Percentiles rank a stretch among this genome's conserved stretches.
These are phyloP conservation scores for Macquaria australasica DNA, from an alignment of 2,113 vertebrate genomes.

Conservation along the genomic window DNA sequence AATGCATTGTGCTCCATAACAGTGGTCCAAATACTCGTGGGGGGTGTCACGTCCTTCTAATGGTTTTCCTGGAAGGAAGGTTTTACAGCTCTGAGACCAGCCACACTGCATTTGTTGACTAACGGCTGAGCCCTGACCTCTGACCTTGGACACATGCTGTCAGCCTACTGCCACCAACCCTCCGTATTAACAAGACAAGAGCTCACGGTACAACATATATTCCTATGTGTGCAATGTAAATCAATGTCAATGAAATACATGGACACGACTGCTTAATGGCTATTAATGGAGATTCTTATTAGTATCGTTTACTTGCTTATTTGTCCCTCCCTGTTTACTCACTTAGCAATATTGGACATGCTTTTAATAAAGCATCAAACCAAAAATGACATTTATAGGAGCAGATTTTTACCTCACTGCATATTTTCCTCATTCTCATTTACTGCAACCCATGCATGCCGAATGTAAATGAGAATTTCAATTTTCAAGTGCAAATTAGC, in stretches of 20 bases:
- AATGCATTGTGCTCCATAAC: neutral
- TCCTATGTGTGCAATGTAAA: slow-evolving; percentile 4
- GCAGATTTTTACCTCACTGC: neutral
- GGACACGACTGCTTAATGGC: neutral
- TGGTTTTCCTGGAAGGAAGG: neutral
- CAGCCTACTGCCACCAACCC: slow-evolving; percentile 36
- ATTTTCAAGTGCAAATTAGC: slow-evolving; percentile 46
- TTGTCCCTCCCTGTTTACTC: neutral
- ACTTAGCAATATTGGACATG: neutral
- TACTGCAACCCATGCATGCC: slow-evolving; percentile 11
- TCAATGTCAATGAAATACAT: neutral
- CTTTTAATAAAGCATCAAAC: slow-evolving; percentile 6
- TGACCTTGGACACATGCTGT: slow-evolving; percentile 59
- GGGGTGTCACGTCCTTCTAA: slow-evolving; percentile 14
- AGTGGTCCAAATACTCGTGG: slow-evolving; percentile 1
- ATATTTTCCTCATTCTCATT: slow-evolving; percentile 21
- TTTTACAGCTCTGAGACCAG: slow-evolving; percentile 49
- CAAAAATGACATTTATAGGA: slow-evolving; percentile 7
- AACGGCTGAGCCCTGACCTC: slow-evolving; percentile 61
- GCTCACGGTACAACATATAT: neutral
- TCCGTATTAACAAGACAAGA: slow-evolving; percentile 34
- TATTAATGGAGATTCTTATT: neutral
- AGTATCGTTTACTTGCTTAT: neutral
- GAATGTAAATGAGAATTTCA: slow-evolving; percentile 31
- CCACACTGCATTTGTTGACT: slow-evolving; percentile 40